These are phyloP conservation scores for Callopanchax toddi DNA, from an alignment of 2,113 vertebrate genomes.

Conservation along the genomic window DNA sequence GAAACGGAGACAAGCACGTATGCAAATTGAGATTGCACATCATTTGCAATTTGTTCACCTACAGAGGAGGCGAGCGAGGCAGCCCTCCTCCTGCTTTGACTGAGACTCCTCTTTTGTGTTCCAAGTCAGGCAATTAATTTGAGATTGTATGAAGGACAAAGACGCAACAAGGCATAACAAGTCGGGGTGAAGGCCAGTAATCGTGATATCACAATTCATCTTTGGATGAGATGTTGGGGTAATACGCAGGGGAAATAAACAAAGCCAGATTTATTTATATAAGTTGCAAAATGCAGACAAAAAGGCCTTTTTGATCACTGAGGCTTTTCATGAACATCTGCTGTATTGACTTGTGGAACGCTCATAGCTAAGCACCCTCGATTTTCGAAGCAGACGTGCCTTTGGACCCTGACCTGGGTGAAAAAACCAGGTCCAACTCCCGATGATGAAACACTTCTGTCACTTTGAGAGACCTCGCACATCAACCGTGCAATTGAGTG, in stretches of 20 bases:
- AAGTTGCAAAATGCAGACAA: not conserved
- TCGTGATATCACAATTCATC: conserved; percentile 16
- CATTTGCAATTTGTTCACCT: conserved; percentile 40
- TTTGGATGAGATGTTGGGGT: conserved; percentile 6
- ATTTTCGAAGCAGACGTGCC: conserved; percentile 7
- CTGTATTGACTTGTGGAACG: conserved; percentile 35
- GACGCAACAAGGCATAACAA: conserved; percentile 13
- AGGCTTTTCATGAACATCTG: conserved; percentile 25
- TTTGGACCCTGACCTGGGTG: conserved; percentile 31
- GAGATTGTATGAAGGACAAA: conserved; percentile 28
- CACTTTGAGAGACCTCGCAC: conserved; percentile 45
- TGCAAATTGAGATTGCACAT: conserved; percentile 27
- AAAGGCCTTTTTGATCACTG: not conserved
- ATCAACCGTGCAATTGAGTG: conserved; percentile 36
- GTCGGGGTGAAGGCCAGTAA: not conserved
- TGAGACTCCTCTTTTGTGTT: conserved; percentile 33
- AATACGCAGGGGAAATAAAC: not conserved
- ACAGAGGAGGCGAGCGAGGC: conserved; percentile 14
- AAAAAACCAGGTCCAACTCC: conserved; percentile 13
- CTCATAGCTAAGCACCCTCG: conserved; percentile 22
- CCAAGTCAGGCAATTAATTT: conserved; percentile 37
- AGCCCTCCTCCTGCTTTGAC: conserved; percentile 11
- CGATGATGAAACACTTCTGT: conserved; percentile 45
- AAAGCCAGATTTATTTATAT: not conserved
- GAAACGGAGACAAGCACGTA: not conserved